These are phyloP conservation scores for Anagrus nilaparvatae DNA, from an alignment of 1,140 invertebrate species.

Conservation along the genomic window DNA sequence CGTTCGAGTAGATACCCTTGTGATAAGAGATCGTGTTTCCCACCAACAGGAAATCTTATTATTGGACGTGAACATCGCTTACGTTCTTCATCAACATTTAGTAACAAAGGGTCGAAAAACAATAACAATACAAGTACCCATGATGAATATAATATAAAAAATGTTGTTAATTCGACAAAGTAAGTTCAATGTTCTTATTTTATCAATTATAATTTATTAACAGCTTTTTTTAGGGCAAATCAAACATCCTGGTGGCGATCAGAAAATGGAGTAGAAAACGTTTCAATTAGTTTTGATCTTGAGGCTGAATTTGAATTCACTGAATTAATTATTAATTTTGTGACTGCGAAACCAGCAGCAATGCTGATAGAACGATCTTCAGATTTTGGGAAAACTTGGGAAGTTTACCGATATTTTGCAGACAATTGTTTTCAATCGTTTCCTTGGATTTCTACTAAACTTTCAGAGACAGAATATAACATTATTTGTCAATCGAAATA, in stretches of 20 bases:
- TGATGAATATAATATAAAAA: neutral
- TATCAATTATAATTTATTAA: neutral
- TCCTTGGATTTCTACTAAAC: constrained; percentile 51
- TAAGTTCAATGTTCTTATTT: neutral
- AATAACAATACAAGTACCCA: neutral
- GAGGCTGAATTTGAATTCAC: neutral
- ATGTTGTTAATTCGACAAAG: neutral
- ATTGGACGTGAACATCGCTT: neutral
- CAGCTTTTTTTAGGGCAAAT: neutral
- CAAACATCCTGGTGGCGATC: neutral
- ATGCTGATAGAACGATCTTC: neutral
- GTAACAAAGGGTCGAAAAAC: neutral
- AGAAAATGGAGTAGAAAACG: neutral
- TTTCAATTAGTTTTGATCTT: neutral
- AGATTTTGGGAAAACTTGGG: neutral
- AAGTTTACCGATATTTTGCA: neutral
- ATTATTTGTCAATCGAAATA: constrained; percentile 70
- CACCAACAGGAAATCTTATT: neutral
- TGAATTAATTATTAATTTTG: neutral
- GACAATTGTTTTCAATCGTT: constrained; percentile 47
- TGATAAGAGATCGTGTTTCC: neutral
- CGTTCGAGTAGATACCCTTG: too few relatives aligned
- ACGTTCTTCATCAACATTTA: neutral
- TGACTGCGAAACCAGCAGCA: neutral
- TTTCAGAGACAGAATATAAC: constrained; percentile 53